Conservation (phyloP, 2,113 vertebrate genomes). For the Alces alces region DNA sequence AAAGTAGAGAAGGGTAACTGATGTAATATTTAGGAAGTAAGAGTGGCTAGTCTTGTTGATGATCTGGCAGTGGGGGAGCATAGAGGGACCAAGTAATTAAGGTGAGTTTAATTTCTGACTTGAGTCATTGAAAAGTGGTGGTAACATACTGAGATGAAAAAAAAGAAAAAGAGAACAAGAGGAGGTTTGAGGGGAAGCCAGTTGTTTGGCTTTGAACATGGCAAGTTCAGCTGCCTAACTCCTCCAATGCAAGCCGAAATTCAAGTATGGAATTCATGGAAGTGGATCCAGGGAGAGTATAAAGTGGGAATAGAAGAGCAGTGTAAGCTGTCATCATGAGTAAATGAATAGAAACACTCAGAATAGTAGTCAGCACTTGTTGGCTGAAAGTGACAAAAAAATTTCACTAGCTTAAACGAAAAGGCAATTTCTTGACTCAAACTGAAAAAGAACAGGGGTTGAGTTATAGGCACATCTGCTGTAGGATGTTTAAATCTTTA, state of each 20-base stretch:
- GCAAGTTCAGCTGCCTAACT: not conserved
- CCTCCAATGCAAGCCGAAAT: not conserved
- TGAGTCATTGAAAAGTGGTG: not conserved
- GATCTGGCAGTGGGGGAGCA: rapidly evolving
- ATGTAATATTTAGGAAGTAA: not conserved
- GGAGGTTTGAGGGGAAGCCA: not conserved
- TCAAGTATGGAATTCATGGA: not conserved
- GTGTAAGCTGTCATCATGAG: not conserved
- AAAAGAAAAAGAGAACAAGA: not conserved
- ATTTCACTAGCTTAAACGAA: not conserved
- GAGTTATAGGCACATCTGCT: not conserved
- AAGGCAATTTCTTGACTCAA: not conserved
- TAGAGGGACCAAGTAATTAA: not conserved
- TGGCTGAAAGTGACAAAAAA: not conserved
- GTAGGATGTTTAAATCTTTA: not conserved
- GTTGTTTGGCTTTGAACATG: not conserved
- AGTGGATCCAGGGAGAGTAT: not conserved
- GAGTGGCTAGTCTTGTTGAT: not conserved
- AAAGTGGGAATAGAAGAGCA: not conserved
- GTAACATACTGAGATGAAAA: not conserved
- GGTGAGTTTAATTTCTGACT: not conserved
- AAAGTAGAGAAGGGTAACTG: not conserved
- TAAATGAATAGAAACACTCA: not conserved
- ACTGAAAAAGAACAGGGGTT: not conserved
- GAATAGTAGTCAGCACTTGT: not conserved